A percentile compares a stretch with the other conserved stretches of the same genome.
These are phyloP conservation scores for Chymomyza amoena DNA, from an alignment of 2,888 invertebrate genomes.

Conservation along the genomic window DNA sequence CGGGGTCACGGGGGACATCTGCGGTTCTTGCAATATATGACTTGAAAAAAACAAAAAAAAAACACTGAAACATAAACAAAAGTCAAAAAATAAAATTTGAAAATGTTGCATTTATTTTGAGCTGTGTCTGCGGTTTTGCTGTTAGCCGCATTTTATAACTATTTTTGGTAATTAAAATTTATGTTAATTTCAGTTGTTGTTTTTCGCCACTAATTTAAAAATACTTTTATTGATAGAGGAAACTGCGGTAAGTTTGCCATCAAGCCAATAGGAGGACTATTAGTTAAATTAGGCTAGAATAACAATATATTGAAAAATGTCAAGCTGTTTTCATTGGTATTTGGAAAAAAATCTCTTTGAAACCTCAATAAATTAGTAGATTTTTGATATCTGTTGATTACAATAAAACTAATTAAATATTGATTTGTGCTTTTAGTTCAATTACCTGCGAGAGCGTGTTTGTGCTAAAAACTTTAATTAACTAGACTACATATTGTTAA, in stretches of 20 bases:
- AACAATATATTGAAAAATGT: too few relatives aligned
- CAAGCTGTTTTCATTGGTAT: too few relatives aligned
- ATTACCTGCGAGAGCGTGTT: too few relatives aligned
- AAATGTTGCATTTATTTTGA: conserved; percentile 44
- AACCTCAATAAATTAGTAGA: too few relatives aligned
- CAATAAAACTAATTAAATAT: too few relatives aligned
- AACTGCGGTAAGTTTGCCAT: neutral
- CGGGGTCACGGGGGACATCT: neutral
- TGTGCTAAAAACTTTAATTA: too few relatives aligned
- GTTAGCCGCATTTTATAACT: conserved; percentile 15
- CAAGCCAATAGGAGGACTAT: too few relatives aligned
- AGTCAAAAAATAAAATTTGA: conserved; percentile 22
- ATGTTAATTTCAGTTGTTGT: conserved; percentile 46
- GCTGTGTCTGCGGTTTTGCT: conserved; percentile 26
- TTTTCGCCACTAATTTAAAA: conserved; percentile 47
- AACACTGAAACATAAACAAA: conserved; percentile 15
- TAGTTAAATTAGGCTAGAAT: too few relatives aligned
- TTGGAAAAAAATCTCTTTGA: too few relatives aligned
- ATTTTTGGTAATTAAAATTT: conserved; percentile 51
- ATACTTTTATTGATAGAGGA: conserved; percentile 14
- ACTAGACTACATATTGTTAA: too few relatives aligned
- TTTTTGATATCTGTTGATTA: too few relatives aligned
- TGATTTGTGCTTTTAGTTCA: too few relatives aligned
- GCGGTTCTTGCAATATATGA: neutral
- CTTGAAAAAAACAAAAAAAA: neutral